Conservation (phyloP, 2,797 vertebrate species). For the Odontamblyopus lacepedii region DNA sequence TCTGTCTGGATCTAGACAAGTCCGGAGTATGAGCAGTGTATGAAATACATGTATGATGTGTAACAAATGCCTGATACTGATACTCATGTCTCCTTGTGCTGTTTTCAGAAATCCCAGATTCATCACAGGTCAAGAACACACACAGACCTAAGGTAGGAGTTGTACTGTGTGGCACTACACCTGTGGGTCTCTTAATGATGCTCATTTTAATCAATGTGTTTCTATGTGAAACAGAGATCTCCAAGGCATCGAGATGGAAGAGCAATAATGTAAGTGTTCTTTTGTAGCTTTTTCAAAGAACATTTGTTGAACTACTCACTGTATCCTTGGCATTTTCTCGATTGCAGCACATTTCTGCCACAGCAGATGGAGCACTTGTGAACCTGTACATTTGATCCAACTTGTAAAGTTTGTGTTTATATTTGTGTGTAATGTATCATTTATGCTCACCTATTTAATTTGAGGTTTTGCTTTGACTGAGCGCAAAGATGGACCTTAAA, state of each 20-base stretch:
- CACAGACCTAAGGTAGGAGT: slow-evolving; percentile 56
- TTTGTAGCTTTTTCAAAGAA: neutral
- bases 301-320: slow-evolving; percentile 10
- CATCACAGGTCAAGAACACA: slow-evolving; percentile 53
- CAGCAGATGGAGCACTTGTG: slow-evolving; percentile 36
- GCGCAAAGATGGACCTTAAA: slow-evolving; percentile 47
- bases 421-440: slow-evolving; percentile 48
- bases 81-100: neutral
- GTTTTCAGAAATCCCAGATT: slow-evolving; percentile 49
- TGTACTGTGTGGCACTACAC: neutral
- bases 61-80: neutral
- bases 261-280: slow-evolving; percentile 61
- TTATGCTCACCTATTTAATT: slow-evolving; percentile 56
- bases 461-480: slow-evolving; percentile 47
- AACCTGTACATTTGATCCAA: slow-evolving; percentile 51
- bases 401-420: slow-evolving; percentile 33
- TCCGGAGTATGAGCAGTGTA: neutral
- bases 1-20: neutral
- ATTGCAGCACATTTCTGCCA: slow-evolving; percentile 29
- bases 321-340: slow-evolving; percentile 21
- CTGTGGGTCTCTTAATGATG: neutral
- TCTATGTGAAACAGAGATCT: slow-evolving; percentile 37
- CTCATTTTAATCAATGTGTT: slow-evolving; percentile 18
- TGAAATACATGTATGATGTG: neutral
- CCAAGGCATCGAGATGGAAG: slow-evolving; percentile 50